Percentiles rank a stretch among this genome's conserved stretches.
Evolutionary conservation across 2,113 vertebrate species (phyloP).

Genomic region (Rousettus leschenaultii): DNA sequence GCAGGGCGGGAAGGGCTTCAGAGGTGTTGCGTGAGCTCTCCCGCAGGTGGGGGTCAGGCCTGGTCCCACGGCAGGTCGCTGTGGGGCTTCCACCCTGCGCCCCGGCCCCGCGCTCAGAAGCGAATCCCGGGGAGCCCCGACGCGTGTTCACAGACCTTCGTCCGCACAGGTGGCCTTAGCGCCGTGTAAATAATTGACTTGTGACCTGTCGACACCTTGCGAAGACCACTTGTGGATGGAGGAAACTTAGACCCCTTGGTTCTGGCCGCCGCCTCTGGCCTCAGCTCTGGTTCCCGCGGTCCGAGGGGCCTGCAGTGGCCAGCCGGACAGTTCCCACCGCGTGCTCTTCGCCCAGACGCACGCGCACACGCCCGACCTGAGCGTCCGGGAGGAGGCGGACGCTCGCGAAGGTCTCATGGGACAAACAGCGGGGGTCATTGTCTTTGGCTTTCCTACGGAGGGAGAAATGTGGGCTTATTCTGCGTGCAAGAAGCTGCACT

Average conservation of each 20-base stretch:
- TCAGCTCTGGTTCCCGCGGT: accelerated
- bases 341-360: accelerated
- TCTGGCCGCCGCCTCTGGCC: accelerated
- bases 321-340: accelerated
- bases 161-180: no score
- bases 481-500: background rate
- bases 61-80: no score
- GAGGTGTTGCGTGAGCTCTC: accelerated
- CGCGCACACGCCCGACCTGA: accelerated
- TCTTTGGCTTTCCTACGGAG: accelerated
- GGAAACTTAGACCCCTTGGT: accelerated
- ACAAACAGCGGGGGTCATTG: no score
- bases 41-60: accelerated
- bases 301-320: accelerated
- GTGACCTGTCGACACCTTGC: accelerated
- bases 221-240: no score
- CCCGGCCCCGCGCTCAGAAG: no score
- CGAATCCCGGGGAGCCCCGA: no score
- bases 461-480: background rate
- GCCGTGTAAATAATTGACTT: background rate
- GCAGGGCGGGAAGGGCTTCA: no score
- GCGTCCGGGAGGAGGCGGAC: no score
- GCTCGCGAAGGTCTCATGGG: no score
- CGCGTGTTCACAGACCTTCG: no score
- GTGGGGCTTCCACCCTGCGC: no score